phyloP scores from a whole-genome alignment of 2,113 vertebrate species.

The Otocyon megalotis region DNA sequence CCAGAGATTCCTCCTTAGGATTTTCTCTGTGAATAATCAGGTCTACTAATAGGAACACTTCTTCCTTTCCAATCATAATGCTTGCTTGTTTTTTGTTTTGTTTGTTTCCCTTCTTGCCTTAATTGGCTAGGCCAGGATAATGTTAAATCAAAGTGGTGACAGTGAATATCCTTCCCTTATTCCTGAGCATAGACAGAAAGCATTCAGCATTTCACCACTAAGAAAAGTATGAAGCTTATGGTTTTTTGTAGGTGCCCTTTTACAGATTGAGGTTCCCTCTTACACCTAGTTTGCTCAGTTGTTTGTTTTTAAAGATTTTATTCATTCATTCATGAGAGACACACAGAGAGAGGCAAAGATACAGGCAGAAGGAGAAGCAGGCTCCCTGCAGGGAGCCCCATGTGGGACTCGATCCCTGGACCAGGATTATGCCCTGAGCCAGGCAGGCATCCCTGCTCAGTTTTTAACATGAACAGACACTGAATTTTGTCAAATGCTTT shows the following conservation, averaged over 20 bases:
- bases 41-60: neutral
- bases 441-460: neutral
- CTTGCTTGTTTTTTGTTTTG: neutral
- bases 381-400: too few species aligned
- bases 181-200: neutral
- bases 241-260: neutral
- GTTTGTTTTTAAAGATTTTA: too few species aligned
- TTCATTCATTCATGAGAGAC: too few species aligned
- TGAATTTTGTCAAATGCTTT: neutral
- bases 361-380: too few species aligned
- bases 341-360: too few species aligned
- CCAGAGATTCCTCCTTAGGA: neutral
- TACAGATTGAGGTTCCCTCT: neutral
- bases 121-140: neutral
- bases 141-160: neutral
- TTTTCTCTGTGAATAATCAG: neutral
- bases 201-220: neutral
- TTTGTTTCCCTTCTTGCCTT: neutral
- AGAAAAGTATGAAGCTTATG: neutral
- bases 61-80: neutral
- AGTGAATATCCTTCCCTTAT: neutral
- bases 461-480: neutral
- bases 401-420: too few species aligned
- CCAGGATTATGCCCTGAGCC: too few species aligned
- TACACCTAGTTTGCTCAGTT: neutral